These are phyloP conservation scores for Flexamia atlantica DNA, from an alignment of 2,888 invertebrate species.

Conservation along the genomic window DNA sequence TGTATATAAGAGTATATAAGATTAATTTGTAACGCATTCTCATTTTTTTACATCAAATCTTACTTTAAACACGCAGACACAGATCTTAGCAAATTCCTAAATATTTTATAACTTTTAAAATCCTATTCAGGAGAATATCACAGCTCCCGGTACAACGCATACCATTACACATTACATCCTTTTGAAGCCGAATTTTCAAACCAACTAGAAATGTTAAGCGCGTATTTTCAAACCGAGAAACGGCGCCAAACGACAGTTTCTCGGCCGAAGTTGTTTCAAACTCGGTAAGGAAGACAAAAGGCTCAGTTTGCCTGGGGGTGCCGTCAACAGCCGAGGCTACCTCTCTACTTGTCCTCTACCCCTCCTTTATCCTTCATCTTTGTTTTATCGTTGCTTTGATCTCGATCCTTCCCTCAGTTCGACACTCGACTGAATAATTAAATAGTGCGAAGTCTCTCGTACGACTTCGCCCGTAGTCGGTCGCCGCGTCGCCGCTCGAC, in stretches of 20 bases:
- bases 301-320: not conserved
- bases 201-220: too few species aligned
- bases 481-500: not conserved
- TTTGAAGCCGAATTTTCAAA: too few species aligned
- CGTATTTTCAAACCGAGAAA: not conserved
- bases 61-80: too few species aligned
- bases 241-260: not conserved
- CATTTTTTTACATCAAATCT: too few species aligned
- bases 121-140: too few species aligned
- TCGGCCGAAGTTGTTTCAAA: not conserved
- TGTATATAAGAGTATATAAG: too few species aligned
- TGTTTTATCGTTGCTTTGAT: conserved; percentile 48
- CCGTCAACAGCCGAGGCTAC: not conserved
- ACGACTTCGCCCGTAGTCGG: not conserved
- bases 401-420: not conserved
- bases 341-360: not conserved
- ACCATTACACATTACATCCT: too few species aligned
- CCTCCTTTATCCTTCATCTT: conserved; percentile 39
- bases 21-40: too few species aligned
- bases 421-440: not conserved
- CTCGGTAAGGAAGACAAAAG: conserved; percentile 25
- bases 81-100: too few species aligned
- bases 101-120: too few species aligned
- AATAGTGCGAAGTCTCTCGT: conserved; percentile 7
- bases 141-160: too few species aligned